A percentile compares a stretch with the other conserved stretches of the same genome.
phyloP scores from a whole-genome alignment of 2,797 vertebrate genomes.

The Anableps anableps region DNA sequence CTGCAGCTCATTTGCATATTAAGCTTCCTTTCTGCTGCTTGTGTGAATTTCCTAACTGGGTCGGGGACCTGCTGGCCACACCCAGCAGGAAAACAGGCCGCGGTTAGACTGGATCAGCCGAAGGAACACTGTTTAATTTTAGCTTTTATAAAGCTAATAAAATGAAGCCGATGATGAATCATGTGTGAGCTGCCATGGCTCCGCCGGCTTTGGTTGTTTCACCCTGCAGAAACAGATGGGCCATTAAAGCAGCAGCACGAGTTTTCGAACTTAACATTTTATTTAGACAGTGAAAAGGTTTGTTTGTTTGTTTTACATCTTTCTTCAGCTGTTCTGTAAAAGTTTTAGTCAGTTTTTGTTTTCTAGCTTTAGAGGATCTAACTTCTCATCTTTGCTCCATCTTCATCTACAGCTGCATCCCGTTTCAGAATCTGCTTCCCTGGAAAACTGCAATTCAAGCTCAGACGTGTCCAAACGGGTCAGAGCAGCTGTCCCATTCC shows the following conservation, averaged over 20 bases:
- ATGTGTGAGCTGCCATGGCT: neutral
- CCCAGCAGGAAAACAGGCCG: neutral
- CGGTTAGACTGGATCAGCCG: neutral
- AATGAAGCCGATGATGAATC: neutral
- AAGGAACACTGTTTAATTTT: neutral
- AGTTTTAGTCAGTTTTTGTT: neutral
- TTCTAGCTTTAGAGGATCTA: neutral
- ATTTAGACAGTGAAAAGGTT: no score
- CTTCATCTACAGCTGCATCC: conserved; percentile 42
- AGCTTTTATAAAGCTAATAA: neutral
- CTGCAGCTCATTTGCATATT: neutral
- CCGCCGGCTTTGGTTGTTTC: neutral
- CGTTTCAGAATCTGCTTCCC: conserved; percentile 39
- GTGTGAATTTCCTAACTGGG: neutral
- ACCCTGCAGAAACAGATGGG: neutral
- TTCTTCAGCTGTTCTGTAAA: neutral
- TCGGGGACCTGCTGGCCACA: neutral
- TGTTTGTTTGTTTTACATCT: neutral
- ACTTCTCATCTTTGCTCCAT: no score
- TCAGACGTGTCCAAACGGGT: conserved; percentile 56
- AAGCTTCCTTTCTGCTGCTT: neutral
- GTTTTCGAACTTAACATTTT: neutral
- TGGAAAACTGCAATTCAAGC: conserved; percentile 43
- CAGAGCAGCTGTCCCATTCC: conserved; percentile 62
- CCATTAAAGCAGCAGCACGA: no score